These are phyloP conservation scores for Spilosoma lubricipeda DNA, from an alignment of 2,888 invertebrate species.

Conservation along the genomic window DNA sequence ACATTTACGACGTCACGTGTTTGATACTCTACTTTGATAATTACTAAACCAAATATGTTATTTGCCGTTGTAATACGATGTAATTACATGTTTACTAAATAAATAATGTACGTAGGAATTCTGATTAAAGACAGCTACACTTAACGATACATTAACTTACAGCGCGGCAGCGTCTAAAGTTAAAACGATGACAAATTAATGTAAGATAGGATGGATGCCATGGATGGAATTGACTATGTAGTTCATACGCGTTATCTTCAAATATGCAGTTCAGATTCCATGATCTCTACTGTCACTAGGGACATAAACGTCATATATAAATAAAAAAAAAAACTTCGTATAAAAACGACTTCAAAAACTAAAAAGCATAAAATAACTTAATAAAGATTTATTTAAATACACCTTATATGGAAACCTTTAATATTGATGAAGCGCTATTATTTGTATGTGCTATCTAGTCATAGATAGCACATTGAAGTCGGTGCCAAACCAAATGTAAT, in stretches of 20 bases:
- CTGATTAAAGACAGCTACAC: background rate
- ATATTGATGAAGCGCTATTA: no score
- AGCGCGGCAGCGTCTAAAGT: background rate
- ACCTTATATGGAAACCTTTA: no score
- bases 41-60: background rate
- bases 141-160: background rate
- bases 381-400: no score
- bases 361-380: no score
- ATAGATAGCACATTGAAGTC: no score
- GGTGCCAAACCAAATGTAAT: no score
- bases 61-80: background rate
- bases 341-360: no score
- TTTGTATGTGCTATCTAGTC: no score
- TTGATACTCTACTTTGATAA: background rate
- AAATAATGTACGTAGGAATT: background rate
- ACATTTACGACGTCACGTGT: background rate
- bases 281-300: background rate
- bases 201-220: background rate
- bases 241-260: background rate
- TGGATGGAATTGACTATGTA: background rate
- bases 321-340: no score
- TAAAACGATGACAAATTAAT: background rate
- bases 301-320: background rate
- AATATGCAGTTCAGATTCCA: no score
- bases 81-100: background rate